Conservation (phyloP, 2,797 vertebrate genomes). For the Anomalospiza imberbis region DNA sequence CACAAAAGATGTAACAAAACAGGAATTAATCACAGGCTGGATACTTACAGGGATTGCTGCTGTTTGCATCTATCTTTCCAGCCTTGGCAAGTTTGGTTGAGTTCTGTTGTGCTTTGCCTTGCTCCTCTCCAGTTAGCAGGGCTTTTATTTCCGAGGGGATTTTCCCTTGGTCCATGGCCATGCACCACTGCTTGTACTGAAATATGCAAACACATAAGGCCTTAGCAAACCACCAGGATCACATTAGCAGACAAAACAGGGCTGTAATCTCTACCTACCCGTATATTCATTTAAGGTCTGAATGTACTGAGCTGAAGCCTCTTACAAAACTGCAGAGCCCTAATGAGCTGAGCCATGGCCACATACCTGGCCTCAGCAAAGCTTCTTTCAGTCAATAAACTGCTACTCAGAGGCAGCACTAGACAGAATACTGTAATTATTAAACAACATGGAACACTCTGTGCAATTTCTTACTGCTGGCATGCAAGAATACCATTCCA, state of each 20-base stretch:
- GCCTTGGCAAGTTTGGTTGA: constrained; percentile 79
- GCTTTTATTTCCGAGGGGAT: constrained; percentile 98
- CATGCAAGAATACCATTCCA: constrained; percentile 41
- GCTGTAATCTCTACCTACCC: constrained; percentile 17
- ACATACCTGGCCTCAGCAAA: constrained; percentile 29
- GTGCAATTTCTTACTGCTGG: neutral
- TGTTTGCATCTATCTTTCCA: constrained; percentile 77
- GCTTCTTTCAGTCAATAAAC: constrained; percentile 26
- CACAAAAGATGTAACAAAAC: neutral
- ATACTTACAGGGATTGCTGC: constrained; percentile 78
- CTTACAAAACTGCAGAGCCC: neutral
- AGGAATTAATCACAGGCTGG: neutral
- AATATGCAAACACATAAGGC: constrained; percentile 46
- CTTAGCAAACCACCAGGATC: constrained; percentile 21
- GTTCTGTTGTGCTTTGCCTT: constrained; percentile 80
- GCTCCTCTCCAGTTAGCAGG: constrained; percentile 92
- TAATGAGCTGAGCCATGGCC: neutral
- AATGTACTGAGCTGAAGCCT: neutral
- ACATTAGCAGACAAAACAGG: constrained; percentile 20
- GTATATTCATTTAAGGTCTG: neutral
- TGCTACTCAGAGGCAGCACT: neutral
- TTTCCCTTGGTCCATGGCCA: constrained; percentile 98
- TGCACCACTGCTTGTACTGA: constrained; percentile 98
- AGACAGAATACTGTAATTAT: constrained; percentile 51
- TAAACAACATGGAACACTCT: constrained; percentile 46